A percentile compares a stretch with the other conserved stretches of the same genome.
These are phyloP conservation scores for Lampris megalopsis DNA, from an alignment of 2,113 vertebrate genomes.

Conservation along the genomic window DNA sequence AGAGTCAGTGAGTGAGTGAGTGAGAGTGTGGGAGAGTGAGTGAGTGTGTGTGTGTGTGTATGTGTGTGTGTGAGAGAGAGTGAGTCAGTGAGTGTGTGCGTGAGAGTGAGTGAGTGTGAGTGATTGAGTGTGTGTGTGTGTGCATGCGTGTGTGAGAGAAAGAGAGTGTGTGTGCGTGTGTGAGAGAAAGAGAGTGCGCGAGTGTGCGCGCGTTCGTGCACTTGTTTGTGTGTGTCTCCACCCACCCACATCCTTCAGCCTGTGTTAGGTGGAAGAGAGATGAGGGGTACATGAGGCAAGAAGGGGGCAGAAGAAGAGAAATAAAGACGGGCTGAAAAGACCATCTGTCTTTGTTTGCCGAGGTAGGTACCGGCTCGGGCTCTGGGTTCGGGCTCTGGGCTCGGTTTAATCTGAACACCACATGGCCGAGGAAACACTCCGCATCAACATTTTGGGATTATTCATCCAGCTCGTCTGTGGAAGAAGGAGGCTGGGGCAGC, in stretches of 20 bases:
- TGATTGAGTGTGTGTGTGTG: too few relatives aligned
- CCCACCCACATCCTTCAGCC: constrained; percentile 8
- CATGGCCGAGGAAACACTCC: background rate
- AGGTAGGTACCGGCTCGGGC: background rate
- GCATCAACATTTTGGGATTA: background rate
- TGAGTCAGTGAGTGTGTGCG: too few relatives aligned
- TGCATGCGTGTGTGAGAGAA: too few relatives aligned
- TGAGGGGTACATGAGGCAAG: constrained; percentile 2
- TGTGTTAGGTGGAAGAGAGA: constrained; percentile 11
- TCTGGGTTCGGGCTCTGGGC: background rate
- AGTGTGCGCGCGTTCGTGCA: background rate
- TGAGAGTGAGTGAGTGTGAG: too few relatives aligned
- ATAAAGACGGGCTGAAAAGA: constrained; percentile 23
- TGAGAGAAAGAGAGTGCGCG: constrained; percentile 6
- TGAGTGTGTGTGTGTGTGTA: background rate
- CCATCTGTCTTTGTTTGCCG: constrained; percentile 28
- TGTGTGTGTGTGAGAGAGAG: too few relatives aligned
- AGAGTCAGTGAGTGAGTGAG: too few relatives aligned
- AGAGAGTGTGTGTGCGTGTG: background rate
- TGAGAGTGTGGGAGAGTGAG: too few relatives aligned
- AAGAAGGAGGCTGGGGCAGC: background rate
- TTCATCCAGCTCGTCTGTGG: background rate
- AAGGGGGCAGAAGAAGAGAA: constrained; percentile 9
- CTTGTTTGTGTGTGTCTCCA: constrained; percentile 18
- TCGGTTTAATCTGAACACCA: background rate